phyloP scores from a whole-genome alignment of 2,888 invertebrate species.

The Dryococelus australis region DNA sequence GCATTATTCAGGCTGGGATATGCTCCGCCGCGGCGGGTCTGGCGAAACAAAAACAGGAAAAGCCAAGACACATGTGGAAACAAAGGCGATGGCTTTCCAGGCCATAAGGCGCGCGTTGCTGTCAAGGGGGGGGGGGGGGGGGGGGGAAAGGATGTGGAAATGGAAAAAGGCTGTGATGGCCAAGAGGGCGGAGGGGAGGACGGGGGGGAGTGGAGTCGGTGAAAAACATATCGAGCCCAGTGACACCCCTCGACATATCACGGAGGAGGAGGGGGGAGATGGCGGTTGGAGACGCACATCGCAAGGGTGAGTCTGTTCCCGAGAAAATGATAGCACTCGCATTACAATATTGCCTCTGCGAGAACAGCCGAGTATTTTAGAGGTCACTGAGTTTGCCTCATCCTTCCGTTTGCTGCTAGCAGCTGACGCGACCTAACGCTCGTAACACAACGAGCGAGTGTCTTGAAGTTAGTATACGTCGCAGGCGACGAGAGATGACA shows the following conservation, averaged over 20 bases:
- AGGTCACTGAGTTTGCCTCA: not conserved
- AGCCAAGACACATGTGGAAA: not conserved
- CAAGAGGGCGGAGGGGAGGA: too few relatives aligned
- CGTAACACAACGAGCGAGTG: not conserved
- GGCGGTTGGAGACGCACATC: not conserved
- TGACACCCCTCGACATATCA: conserved; percentile 24
- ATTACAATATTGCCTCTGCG: not conserved
- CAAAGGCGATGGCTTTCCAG: conserved; percentile 33
- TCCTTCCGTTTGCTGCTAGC: not conserved
- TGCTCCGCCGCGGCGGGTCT: not conserved
- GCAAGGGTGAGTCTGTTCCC: not conserved
- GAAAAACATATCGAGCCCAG: conserved; percentile 2
- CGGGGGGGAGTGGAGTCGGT: not conserved
- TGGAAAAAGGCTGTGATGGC: not conserved
- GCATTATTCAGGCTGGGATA: not conserved
- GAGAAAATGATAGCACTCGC: conserved; percentile 1
- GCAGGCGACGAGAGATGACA: too few relatives aligned
- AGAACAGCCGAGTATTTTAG: not conserved
- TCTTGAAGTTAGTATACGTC: too few relatives aligned
- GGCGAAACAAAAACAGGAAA: not conserved
- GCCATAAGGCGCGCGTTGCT: conserved; percentile 36
- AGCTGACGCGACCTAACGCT: not conserved
- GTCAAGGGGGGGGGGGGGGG: conserved; percentile 3
- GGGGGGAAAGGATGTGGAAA: not conserved
- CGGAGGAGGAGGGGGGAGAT: not conserved